Evolutionary conservation across 2,888 invertebrate species (phyloP), one percentile per base, ranked within the genome.

Genomic region (Platypus cylindrus): DNA sequence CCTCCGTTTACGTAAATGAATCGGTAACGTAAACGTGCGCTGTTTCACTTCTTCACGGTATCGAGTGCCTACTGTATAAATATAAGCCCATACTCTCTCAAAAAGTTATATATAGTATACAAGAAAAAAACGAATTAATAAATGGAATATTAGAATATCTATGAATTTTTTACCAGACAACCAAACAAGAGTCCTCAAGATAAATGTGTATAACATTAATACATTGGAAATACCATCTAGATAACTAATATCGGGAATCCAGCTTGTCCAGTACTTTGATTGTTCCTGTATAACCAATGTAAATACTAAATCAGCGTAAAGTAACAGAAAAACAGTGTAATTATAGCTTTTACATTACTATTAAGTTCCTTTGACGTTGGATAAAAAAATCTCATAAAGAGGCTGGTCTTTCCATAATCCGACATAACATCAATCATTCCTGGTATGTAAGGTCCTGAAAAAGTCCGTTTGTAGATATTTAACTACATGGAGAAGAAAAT

Each of bases 351-450:
- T 30, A 48, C 49, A 41, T 60, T 49, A 31, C 63, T 55, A 34
- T 64, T 56, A 27, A 50, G 45, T 30, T 60, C 55, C 25, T 57
- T 53, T 34, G 62, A 53, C 3, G 70, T 66, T 3, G 75, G 75
- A 51, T 74, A 75, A 52, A 66, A 73, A 2, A 75, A 43, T 31
- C 75, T 54, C 43, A 70, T 55, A 47, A 74, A 72, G 15, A 65
- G 51, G 5, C 72, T 71, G 8, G 63, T 54, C 47, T 62, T 58
- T 5, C 62, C 56, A 48, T 67, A 66, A 37, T 63, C 68, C 22
- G 66, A 58, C 69, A 73, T 71, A 15, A 74, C 52, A 55, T 75
- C 75, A 18, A 65, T 54, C 47, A 68, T 69, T 32, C 73, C 73
- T 17, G 73, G 71, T 24, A 64, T 56, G 52, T 61, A 66, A 2